phyloP scores from a whole-genome alignment of 2,797 vertebrate genomes.

The Rhinichthys osculus region DNA sequence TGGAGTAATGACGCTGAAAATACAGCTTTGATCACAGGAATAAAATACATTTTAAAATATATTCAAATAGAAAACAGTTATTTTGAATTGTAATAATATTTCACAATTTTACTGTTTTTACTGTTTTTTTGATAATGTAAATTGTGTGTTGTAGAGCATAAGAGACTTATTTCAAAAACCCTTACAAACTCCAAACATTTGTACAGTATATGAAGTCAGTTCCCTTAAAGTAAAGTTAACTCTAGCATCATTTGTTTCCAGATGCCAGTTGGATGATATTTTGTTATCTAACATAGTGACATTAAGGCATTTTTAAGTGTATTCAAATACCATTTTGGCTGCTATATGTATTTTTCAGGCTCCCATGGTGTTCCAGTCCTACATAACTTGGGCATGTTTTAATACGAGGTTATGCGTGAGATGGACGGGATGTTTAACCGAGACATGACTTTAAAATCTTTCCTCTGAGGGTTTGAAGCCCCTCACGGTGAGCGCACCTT shows the following conservation, averaged over 20 bases:
- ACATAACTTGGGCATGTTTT: not conserved
- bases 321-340: not conserved
- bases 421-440: slow-evolving; percentile 53
- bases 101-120: not conserved
- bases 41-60: not conserved
- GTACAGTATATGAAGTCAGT: not conserved
- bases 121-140: not conserved
- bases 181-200: not conserved
- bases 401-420: slow-evolving; percentile 46
- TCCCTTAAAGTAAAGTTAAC: not conserved
- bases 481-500: slow-evolving; percentile 59
- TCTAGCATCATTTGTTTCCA: not conserved
- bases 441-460: slow-evolving; percentile 58
- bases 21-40: not conserved
- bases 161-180: too few species aligned
- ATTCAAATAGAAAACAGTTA: not conserved
- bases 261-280: not conserved
- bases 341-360: not conserved
- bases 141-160: not conserved
- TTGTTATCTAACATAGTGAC: not conserved
- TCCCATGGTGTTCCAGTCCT: not conserved
- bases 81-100: not conserved
- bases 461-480: slow-evolving; percentile 53
- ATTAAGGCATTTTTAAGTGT: not conserved
- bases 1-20: not conserved